phyloP scores from a whole-genome alignment of 2,888 invertebrate species.

The Caenorhabditis doughertyi region DNA sequence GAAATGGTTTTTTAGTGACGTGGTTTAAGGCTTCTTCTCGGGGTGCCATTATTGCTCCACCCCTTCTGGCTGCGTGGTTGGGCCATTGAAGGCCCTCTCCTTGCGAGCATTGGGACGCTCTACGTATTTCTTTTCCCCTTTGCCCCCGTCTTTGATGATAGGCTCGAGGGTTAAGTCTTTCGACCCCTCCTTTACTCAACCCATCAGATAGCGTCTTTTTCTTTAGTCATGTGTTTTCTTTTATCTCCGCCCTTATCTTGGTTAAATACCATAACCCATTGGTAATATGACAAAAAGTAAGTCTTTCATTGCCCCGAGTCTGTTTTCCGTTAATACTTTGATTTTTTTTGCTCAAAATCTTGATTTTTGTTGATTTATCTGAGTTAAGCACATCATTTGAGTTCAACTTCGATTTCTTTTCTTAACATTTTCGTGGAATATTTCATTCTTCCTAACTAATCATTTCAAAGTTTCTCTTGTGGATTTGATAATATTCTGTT shows the following conservation, averaged over 20 bases:
- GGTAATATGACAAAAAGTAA: background rate
- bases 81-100: constrained; percentile 48
- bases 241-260: constrained; percentile 23
- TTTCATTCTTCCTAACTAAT: no score
- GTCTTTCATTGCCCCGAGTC: background rate
- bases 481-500: no score
- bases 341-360: no score
- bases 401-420: no score
- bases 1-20: constrained; percentile 24
- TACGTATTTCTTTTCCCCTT: background rate
- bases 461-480: no score
- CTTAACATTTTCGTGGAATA: no score
- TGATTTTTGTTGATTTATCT: no score
- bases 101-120: constrained; percentile 40
- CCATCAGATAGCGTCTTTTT: constrained; percentile 3
- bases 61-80: constrained; percentile 50
- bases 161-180: constrained; percentile 10
- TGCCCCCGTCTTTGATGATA: constrained; percentile 22
- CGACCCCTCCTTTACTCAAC: background rate
- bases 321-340: no score
- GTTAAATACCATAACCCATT: background rate
- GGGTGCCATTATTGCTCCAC: constrained; percentile 60
- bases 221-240: constrained; percentile 8
- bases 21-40: constrained; percentile 19
- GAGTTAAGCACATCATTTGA: no score